Percentiles rank a stretch among this genome's conserved stretches.
Evolutionary conservation across 2,888 invertebrate species (phyloP).

Genomic region (Timema podura): DNA sequence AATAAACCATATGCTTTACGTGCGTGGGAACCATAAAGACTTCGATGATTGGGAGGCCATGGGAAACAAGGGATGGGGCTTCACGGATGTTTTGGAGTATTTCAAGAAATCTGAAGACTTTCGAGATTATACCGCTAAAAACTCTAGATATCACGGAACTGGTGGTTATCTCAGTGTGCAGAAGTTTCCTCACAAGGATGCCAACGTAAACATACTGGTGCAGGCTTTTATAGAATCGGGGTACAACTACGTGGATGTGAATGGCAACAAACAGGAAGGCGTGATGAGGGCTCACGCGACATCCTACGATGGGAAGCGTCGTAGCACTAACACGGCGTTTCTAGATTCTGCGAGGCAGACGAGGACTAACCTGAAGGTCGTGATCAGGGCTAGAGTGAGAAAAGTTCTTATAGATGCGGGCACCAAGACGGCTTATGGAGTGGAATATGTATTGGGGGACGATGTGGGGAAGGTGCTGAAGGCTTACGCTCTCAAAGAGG

Average conservation of each 20-base stretch:
- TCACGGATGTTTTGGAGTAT: constrained; percentile 71
- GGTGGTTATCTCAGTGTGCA: constrained; percentile 73
- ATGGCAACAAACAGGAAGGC: constrained; percentile 72
- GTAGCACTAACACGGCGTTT: constrained; percentile 80
- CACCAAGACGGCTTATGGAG: not conserved
- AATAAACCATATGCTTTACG: constrained; percentile 87
- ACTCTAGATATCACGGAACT: constrained; percentile 52
- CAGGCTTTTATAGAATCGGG: constrained; percentile 66
- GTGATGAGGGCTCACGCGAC: constrained; percentile 75
- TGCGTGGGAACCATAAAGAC: constrained; percentile 83
- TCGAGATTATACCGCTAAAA: constrained; percentile 47
- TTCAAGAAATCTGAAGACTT: constrained; percentile 92
- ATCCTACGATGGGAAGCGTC: constrained; percentile 69
- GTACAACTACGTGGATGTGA: constrained; percentile 66
- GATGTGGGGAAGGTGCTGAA: not conserved
- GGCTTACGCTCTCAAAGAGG: constrained; percentile 64
- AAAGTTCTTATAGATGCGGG: not conserved
- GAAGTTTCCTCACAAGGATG: constrained; percentile 64
- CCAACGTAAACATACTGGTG: constrained; percentile 64
- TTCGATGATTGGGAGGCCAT: constrained; percentile 84
- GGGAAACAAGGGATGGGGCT: constrained; percentile 88
- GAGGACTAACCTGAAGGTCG: not conserved
- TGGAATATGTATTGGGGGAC: constrained; percentile 1
- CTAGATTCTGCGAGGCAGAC: constrained; percentile 46
- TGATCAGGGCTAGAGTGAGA: not conserved